A percentile compares a stretch with the other conserved stretches of the same genome.
Evolutionary conservation across 2,113 vertebrate genomes (phyloP).

Genomic region (Tragelaphus buxtoni): DNA sequence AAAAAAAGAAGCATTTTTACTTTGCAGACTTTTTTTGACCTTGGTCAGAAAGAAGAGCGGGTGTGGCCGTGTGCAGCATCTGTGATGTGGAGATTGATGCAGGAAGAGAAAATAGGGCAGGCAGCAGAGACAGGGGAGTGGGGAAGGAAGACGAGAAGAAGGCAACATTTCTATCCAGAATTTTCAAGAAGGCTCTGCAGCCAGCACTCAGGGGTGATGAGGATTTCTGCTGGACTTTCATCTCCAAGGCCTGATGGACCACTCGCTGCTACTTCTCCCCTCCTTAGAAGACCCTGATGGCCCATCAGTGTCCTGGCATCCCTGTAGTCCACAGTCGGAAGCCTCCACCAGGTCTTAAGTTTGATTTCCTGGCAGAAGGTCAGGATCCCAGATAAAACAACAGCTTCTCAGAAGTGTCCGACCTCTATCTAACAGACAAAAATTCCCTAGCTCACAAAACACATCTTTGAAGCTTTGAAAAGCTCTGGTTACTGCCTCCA

Average conservation of each 20-base stretch:
- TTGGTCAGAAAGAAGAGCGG: neutral
- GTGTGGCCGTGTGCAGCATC: neutral
- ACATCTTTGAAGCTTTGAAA: neutral
- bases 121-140: neutral
- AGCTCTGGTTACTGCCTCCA: neutral
- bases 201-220: neutral
- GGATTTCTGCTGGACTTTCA: neutral
- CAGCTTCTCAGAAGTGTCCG: neutral
- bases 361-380: neutral
- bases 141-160: neutral
- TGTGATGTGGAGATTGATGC: neutral
- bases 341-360: neutral
- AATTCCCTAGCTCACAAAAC: neutral
- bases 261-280: neutral
- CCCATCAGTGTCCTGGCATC: neutral
- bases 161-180: neutral
- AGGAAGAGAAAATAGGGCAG: neutral
- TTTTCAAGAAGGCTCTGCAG: neutral
- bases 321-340: neutral
- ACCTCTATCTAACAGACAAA: neutral
- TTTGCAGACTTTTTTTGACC: neutral
- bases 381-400: neutral
- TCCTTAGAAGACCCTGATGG: neutral
- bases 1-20: neutral
- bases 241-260: rapidly evolving